Base-by-base conservation (phyloP, 92 coral and sea anemone genomes). In the Phenganax stokvisi region DNA sequence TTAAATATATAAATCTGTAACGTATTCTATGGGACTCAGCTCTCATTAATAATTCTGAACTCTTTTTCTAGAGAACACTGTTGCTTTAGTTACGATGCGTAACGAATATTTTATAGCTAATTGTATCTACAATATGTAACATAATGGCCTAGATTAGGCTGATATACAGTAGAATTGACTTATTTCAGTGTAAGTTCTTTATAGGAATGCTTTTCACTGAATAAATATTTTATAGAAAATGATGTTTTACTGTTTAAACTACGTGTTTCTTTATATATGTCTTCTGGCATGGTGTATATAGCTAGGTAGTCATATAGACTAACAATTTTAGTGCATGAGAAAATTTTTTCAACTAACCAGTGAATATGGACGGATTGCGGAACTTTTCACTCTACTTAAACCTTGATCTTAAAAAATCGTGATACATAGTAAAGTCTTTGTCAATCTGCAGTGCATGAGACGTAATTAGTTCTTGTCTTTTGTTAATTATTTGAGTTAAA, bases 71-170 rank as follows among this genome's bases (percentile, higher is more conserved):
- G 80, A 76, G 53, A 56, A 27, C 61, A 76, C 31, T 37, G 10
- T 62, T 76, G 73, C 57, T 76, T 57, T 79, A 64, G 83, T 79
- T 63, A 79, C 83, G 83, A 57, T 62, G 37, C 51, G 81, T 77
- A 79, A 79, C 71, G 29, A 78, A 27, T 62, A 6, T 25, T 30
- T 17, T 5, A 20, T 28, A 10, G 10, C 25, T 30, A 17, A 73
- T 73, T 73, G 44, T 56, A 52, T 27, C 51, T 51, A 56, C 51
- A 56, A 73, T 29, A 9, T 56, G n/a, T 9, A 7, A 3, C 0
- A 73, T 56, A 62, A 30, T 77, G 83, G 74, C 83, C 83, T 79
- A 79, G 7, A 65, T 63, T 79, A 79, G 83, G 83, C 27, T 54
- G 69, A 9, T 20, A 60, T 51, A 58, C 65, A 13, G 16, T 13